Percentiles rank a stretch among this genome's conserved stretches.
These are phyloP conservation scores for Lagothrix lagotricha DNA, from an alignment of 2,797 vertebrate species.

Conservation along the genomic window DNA sequence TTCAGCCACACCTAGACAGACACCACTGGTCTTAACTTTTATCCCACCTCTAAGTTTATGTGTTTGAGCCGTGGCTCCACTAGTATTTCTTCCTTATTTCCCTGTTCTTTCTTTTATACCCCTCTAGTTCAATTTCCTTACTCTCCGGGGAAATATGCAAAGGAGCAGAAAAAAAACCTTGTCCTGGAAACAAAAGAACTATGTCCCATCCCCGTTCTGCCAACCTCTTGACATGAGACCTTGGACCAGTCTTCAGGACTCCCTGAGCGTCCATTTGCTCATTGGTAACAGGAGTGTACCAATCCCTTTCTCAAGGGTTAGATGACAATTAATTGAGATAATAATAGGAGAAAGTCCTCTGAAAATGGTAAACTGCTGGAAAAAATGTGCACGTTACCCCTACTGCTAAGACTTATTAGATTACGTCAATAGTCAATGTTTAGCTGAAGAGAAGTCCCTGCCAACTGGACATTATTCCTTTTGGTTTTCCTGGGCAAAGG, in stretches of 20 bases:
- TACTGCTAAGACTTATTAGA: conserved; percentile 25
- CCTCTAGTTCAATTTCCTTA: conserved; percentile 78
- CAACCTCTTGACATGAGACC: background rate
- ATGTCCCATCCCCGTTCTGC: background rate
- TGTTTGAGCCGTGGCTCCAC: conserved; percentile 68
- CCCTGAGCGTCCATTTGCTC: background rate
- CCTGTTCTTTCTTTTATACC: conserved; percentile 75
- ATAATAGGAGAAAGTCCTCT: background rate
- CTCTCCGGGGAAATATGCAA: background rate
- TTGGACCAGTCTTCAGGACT: background rate
- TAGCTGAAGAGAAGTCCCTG: conserved; percentile 80
- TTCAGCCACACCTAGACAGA: conserved; percentile 71
- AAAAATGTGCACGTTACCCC: background rate
- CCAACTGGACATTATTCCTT: conserved; percentile 78
- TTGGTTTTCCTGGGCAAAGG: conserved; percentile 79
- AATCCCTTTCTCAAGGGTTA: background rate
- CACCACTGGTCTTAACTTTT: conserved; percentile 74
- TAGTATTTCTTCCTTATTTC: conserved; percentile 65
- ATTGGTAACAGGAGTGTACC: background rate
- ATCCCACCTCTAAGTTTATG: conserved; percentile 68
- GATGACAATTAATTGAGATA: background rate
- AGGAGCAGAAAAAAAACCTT: background rate
- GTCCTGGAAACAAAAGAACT: background rate
- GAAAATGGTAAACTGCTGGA: background rate
- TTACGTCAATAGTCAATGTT: conserved; percentile 80